A percentile compares a stretch with the other conserved stretches of the same genome.
These are phyloP conservation scores for Gallinago paraguaiae DNA, from an alignment of 2,113 vertebrate species.

Conservation along the genomic window DNA sequence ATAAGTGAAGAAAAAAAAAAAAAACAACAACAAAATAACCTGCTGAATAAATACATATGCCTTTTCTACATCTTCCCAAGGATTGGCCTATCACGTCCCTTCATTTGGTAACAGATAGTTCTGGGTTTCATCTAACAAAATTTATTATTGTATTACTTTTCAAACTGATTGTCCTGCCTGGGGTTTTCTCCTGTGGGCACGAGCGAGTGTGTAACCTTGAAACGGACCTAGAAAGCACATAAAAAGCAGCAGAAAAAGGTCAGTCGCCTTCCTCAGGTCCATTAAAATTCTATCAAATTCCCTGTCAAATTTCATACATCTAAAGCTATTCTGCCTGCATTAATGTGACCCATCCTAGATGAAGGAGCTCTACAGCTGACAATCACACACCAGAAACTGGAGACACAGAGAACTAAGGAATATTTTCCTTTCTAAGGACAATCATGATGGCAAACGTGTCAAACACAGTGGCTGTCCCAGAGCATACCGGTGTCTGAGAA, in stretches of 20 bases:
- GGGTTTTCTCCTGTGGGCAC: background rate
- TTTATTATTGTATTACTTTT: background rate
- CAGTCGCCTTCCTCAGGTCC: background rate
- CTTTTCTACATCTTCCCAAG: background rate
- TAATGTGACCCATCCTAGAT: rapidly evolving
- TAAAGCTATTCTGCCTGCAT: background rate
- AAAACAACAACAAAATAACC: background rate
- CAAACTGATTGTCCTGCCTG: background rate
- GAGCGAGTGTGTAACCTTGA: rapidly evolving
- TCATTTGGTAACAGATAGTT: background rate
- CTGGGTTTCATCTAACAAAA: background rate
- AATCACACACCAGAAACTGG: background rate
- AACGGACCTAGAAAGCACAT: rapidly evolving
- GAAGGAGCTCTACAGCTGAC: background rate
- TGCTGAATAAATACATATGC: constrained; percentile 34
- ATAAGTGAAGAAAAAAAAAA: background rate
- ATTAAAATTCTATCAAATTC: rapidly evolving
- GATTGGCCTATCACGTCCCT: rapidly evolving
- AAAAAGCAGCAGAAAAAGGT: background rate
- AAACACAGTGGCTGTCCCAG: background rate
- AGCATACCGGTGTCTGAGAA: background rate
- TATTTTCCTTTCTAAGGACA: background rate
- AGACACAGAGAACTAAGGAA: background rate
- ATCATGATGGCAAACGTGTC: background rate
- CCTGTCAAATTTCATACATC: background rate